A percentile compares a stretch with the other conserved stretches of the same genome.
These are phyloP conservation scores for Microchrysa polita DNA, from an alignment of 2,888 invertebrate genomes.

Conservation along the genomic window DNA sequence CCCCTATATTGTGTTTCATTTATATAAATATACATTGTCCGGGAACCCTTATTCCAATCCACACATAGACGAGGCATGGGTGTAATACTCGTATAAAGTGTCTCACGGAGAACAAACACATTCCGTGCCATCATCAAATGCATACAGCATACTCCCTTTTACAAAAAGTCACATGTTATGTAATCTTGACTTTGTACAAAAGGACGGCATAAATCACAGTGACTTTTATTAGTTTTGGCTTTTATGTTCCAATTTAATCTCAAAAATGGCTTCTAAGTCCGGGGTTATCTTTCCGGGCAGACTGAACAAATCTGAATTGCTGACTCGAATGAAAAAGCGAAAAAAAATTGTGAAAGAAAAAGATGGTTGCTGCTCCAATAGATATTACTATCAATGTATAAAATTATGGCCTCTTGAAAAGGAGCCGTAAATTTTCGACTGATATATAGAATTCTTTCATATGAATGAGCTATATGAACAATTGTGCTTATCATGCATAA, in stretches of 20 bases:
- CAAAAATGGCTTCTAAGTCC: constrained; percentile 43
- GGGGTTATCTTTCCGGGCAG: constrained; percentile 27
- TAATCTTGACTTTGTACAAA: constrained; percentile 36
- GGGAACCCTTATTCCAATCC: too few species aligned
- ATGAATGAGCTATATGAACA: neutral
- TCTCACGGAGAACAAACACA: constrained; percentile 31
- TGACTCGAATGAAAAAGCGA: neutral
- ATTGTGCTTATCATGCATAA: constrained; percentile 15
- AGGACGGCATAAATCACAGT: constrained; percentile 49
- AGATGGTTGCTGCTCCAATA: constrained; percentile 26
- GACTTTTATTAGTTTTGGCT: constrained; percentile 48
- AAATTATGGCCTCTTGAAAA: constrained; percentile 29
- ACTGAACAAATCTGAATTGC: constrained; percentile 26
- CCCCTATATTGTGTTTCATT: too few species aligned
- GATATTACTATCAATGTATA: constrained; percentile 36
- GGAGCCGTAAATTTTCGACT: constrained; percentile 36
- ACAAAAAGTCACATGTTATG: constrained; percentile 35
- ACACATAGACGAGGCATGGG: constrained; percentile 1
- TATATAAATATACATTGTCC: too few species aligned
- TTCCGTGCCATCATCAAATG: constrained; percentile 22
- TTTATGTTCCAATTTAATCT: constrained; percentile 39
- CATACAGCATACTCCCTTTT: too few species aligned
- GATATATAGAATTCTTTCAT: constrained; percentile 10
- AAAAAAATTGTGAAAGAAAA: neutral
- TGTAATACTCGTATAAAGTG: constrained; percentile 10